These are phyloP conservation scores for Drosophila mettleri DNA, from an alignment of 2,888 invertebrate genomes.

Conservation along the genomic window DNA sequence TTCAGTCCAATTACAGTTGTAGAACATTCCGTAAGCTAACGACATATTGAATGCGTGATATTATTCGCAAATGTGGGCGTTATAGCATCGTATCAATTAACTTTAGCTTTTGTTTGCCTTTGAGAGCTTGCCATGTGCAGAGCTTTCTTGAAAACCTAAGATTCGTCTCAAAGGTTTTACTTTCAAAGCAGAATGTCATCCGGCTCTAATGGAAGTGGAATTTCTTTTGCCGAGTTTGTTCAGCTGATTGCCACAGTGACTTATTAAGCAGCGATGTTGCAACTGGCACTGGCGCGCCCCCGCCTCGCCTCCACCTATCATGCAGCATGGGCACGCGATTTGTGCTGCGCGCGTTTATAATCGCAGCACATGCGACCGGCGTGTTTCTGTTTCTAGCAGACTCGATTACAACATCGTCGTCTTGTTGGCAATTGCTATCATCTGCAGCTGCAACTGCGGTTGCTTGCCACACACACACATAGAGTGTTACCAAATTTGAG, in stretches of 20 bases:
- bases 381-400: conserved; percentile 35
- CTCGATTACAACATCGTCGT: conserved; percentile 49
- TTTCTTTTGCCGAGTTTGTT: neutral
- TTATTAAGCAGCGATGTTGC: conserved; percentile 20
- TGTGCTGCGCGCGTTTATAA: conserved; percentile 5
- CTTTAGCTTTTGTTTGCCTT: neutral
- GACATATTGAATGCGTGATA: neutral
- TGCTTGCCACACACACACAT: conserved; percentile 18
- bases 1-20: neutral
- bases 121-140: neutral
- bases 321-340: conserved; percentile 42
- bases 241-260: conserved; percentile 34
- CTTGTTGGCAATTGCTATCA: conserved; percentile 39
- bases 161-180: neutral
- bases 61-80: neutral
- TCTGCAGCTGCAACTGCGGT: conserved; percentile 18
- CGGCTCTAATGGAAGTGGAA: neutral
- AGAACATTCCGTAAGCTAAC: no score
- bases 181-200: neutral
- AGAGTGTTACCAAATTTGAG: conserved; percentile 46
- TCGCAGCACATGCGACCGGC: conserved; percentile 44
- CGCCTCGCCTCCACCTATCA: neutral
- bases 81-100: neutral
- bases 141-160: neutral
- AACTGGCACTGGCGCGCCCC: conserved; percentile 21